Evolutionary conservation across 2,797 vertebrate species (phyloP).

Genomic region (Chelon auratus): DNA sequence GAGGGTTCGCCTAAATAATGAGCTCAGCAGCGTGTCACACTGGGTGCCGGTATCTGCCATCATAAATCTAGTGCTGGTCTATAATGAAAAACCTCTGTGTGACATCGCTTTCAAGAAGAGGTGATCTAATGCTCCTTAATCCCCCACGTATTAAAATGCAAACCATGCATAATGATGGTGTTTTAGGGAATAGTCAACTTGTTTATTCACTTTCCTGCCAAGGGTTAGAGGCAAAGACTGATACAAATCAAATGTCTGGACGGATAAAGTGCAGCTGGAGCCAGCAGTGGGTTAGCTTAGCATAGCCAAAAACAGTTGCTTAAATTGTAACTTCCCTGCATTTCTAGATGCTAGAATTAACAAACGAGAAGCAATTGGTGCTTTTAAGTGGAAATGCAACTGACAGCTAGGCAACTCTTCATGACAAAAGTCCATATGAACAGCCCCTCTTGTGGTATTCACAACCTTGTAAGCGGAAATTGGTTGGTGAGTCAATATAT

Average conservation of each 20-base stretch:
- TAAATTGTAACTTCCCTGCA: background rate
- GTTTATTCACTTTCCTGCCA: background rate
- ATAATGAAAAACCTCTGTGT: slow-evolving; percentile 28
- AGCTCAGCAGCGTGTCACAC: slow-evolving; percentile 61
- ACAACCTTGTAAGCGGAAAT: too few species aligned
- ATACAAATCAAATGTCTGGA: background rate
- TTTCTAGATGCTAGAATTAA: too few species aligned
- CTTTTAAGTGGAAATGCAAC: too few species aligned
- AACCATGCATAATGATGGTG: background rate
- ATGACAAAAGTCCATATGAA: too few species aligned
- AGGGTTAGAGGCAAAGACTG: background rate
- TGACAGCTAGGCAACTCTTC: too few species aligned
- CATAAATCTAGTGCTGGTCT: slow-evolving; percentile 55
- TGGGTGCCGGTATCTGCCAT: slow-evolving; percentile 43
- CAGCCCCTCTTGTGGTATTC: too few species aligned
- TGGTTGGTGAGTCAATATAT: too few species aligned
- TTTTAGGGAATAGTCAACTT: background rate
- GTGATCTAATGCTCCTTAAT: slow-evolving; percentile 34
- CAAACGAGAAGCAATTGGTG: too few species aligned
- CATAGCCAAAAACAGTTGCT: background rate
- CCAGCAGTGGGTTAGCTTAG: background rate
- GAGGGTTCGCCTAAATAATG: slow-evolving; percentile 51
- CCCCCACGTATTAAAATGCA: background rate
- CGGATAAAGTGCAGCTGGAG: background rate
- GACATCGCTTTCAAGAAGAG: slow-evolving; percentile 29